Percentiles rank a stretch among this genome's conserved stretches.
phyloP scores from a whole-genome alignment of 2,888 invertebrate species.

The Zonitis immaculata region DNA sequence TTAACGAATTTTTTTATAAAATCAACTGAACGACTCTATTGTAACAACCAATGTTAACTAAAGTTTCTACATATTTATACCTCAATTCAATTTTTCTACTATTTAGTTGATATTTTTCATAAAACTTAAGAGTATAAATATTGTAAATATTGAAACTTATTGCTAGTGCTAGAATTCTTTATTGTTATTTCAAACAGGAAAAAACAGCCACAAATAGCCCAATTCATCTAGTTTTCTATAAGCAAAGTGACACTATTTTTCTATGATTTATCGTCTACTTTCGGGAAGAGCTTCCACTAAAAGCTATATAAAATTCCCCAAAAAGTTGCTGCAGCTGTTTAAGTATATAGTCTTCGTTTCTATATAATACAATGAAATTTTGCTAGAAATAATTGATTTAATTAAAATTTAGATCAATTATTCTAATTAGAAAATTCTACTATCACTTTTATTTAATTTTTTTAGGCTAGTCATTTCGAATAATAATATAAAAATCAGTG shows the following conservation, averaged over 20 bases:
- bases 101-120: no score
- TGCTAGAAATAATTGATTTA: background rate
- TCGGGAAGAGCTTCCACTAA: background rate
- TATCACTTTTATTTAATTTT: background rate
- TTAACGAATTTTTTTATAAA: conserved; percentile 2
- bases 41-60: conserved; percentile 6
- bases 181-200: no score
- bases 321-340: background rate
- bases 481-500: background rate
- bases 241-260: background rate
- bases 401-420: background rate
- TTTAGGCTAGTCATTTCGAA: background rate
- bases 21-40: conserved; percentile 8
- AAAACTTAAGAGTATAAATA: no score
- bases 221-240: background rate
- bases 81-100: background rate
- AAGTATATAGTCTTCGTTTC: background rate
- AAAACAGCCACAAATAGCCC: no score
- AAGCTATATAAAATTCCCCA: background rate
- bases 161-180: no score
- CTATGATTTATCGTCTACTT: background rate
- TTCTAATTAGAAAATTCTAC: background rate
- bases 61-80: conserved; percentile 4
- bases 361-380: background rate
- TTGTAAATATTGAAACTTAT: no score